phyloP scores from a whole-genome alignment of 2,888 invertebrate genomes.

The Chrysolina haemoptera region DNA sequence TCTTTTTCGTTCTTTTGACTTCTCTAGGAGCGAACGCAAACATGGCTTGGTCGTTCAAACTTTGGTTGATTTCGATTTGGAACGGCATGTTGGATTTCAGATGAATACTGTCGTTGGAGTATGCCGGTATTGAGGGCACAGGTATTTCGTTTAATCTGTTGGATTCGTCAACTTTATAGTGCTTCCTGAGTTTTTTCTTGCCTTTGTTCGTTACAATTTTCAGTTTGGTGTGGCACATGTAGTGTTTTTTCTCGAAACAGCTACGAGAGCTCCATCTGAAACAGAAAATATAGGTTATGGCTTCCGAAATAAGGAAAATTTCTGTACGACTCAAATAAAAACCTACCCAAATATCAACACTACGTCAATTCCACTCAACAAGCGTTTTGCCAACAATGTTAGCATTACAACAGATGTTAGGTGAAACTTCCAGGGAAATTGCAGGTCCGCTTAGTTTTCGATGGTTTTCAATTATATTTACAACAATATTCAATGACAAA shows the following conservation, averaged over 20 bases:
- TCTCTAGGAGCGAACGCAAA: conserved; percentile 47
- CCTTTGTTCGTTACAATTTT: conserved; percentile 71
- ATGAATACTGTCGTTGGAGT: conserved; percentile 58
- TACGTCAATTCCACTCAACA: too few species aligned
- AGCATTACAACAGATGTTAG: too few species aligned
- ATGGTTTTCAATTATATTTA: too few species aligned
- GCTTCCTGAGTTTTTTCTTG: conserved; percentile 70
- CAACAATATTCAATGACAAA: too few species aligned
- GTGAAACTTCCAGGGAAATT: too few species aligned
- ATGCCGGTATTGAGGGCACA: conserved; percentile 64
- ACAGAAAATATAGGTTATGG: conserved; percentile 37
- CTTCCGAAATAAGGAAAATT: not conserved
- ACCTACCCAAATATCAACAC: too few species aligned
- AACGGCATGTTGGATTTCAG: conserved; percentile 45
- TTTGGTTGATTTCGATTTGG: conserved; percentile 48
- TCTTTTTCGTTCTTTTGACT: conserved; percentile 58
- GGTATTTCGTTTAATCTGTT: conserved; percentile 73
- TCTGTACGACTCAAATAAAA: too few species aligned
- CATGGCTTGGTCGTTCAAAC: conserved; percentile 48
- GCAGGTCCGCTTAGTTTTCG: too few species aligned
- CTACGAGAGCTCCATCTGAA: conserved; percentile 78
- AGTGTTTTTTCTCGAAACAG: conserved; percentile 78
- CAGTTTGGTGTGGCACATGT: conserved; percentile 80
- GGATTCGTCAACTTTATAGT: conserved; percentile 72
- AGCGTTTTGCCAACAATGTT: too few species aligned